Base-by-base conservation (phyloP, 2,113 vertebrate species). In the Anolis carolinensis region DNA sequence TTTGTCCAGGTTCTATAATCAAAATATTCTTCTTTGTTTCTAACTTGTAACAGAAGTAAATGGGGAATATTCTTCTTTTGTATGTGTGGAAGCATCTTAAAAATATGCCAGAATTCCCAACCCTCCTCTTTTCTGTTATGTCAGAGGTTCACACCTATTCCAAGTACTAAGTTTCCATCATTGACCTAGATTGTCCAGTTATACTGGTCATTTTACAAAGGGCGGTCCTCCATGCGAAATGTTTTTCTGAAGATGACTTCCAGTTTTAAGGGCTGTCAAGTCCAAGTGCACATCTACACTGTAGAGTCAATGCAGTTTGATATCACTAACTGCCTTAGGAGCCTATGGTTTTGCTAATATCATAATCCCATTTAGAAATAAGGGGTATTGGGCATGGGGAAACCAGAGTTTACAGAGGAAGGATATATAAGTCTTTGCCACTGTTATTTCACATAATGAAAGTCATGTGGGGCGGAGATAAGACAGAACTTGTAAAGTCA, bases 341-440 rank as follows among this genome's bases (percentile, higher is more conserved):
- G 32, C 13, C 32, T 34, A 55, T 20, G 0, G n/a, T 82, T 91
- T 87, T 88, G 75, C 88, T 50, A 86, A 71, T 55, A 50, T 70
- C 13, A 88, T 88, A 92, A 85, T 84, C 73, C 48, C 86, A 73
- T 81, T 81, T 32, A 4, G 39, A 44, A 44, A 44, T 44, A 44
- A 44, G 39, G 39, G 39, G 39, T 44, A 4, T 44, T 44, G 39
- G 39, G 39, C 39, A 44, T 44, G 39, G 39, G 39, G 5, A 44
- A 44, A 44, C 5, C 39, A 44, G 39, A 44, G 2, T 44, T 44
- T 44, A 44, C 39, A 4, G 39, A 44, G 39, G 39, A 44, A 44
- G 39, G 39, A 44, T 44, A n/a, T n/a, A n/a, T n/a, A n/a, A n/a
- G n/a, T n/a, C n/a, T n/a, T n/a, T n/a, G n/a, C n/a, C n/a, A n/a